These are phyloP conservation scores for Trididemnum nubilum DNA, from an alignment of 23 tunicate species.

Conservation along the genomic window DNA sequence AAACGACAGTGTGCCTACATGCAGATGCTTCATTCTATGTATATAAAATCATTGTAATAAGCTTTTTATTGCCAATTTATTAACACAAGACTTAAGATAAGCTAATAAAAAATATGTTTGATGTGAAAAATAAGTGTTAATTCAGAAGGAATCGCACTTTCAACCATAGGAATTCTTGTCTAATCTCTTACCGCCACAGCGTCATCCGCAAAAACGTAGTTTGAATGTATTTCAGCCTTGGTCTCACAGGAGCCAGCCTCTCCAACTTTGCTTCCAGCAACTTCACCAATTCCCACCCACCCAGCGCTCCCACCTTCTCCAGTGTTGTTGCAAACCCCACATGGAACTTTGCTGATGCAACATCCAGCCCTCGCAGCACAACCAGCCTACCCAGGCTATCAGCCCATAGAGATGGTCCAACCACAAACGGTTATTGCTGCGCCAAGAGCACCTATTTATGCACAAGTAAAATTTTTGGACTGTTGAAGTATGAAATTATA, in stretches of 20 bases:
- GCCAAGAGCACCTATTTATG: slow-evolving; percentile 29
- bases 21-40: too few species aligned
- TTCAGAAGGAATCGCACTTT: too few species aligned
- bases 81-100: too few species aligned
- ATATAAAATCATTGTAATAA: too few species aligned
- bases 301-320: slow-evolving; percentile 33
- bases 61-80: too few species aligned
- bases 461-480: slow-evolving; percentile 68
- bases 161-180: too few species aligned
- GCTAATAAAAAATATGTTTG: too few species aligned
- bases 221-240: slow-evolving; percentile 56
- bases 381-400: slow-evolving; percentile 26
- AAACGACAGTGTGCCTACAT: too few species aligned
- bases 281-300: slow-evolving; percentile 38
- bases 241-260: slow-evolving; percentile 58
- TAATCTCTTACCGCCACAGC: too few species aligned
- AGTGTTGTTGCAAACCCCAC: slow-evolving; percentile 51
- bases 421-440: slow-evolving; percentile 55
- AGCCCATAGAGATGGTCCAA: slow-evolving; percentile 53
- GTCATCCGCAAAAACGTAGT: too few species aligned
- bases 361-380: slow-evolving; percentile 29
- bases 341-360: slow-evolving; percentile 60
- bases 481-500: too few species aligned
- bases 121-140: too few species aligned
- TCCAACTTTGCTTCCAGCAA: slow-evolving; percentile 16